Evolutionary conservation across 2,888 invertebrate species (phyloP).

Genomic region (Phortica magna): DNA sequence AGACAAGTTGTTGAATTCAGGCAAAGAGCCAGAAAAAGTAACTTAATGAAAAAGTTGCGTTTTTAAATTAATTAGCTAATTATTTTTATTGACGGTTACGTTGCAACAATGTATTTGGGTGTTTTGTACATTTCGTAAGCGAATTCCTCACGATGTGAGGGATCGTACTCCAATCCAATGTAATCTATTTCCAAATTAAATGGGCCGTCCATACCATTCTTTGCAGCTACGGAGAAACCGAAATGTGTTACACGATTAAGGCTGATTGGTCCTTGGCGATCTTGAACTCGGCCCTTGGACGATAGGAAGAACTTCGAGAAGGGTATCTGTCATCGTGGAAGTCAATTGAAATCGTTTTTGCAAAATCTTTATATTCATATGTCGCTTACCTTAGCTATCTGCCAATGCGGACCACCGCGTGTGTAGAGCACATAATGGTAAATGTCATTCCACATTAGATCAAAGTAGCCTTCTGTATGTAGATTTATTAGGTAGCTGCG

Average conservation of each 20-base stretch:
- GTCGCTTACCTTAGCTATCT: slow-evolving; percentile 85
- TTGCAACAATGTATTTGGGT: slow-evolving; percentile 83
- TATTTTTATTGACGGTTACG: slow-evolving; percentile 72
- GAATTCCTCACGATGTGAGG: slow-evolving; percentile 88
- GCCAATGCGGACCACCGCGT: slow-evolving; percentile 99
- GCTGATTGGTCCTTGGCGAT: slow-evolving; percentile 84
- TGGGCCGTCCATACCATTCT: slow-evolving; percentile 85
- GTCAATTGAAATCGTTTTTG: background rate
- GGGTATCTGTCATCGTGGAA: slow-evolving; percentile 82
- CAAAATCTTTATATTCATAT: background rate
- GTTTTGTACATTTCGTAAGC: slow-evolving; percentile 96
- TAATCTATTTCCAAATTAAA: slow-evolving; percentile 96
- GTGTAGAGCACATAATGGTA: slow-evolving; percentile 93
- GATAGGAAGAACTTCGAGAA: slow-evolving; percentile 94
- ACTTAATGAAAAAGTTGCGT: no score
- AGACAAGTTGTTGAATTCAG: background rate
- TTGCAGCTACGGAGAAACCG: slow-evolving; percentile 90
- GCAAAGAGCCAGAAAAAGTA: no score
- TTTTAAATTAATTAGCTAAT: no score
- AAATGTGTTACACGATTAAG: slow-evolving; percentile 84
- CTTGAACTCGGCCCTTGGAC: slow-evolving; percentile 92
- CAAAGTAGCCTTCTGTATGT: slow-evolving; percentile 86
- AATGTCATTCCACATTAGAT: slow-evolving; percentile 93
- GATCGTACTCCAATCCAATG: slow-evolving; percentile 91
- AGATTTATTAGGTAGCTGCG: slow-evolving; percentile 92